Percentiles rank a stretch among this genome's conserved stretches.
phyloP scores from a whole-genome alignment of 2,888 invertebrate genomes.

The Seira sanloemensis region DNA sequence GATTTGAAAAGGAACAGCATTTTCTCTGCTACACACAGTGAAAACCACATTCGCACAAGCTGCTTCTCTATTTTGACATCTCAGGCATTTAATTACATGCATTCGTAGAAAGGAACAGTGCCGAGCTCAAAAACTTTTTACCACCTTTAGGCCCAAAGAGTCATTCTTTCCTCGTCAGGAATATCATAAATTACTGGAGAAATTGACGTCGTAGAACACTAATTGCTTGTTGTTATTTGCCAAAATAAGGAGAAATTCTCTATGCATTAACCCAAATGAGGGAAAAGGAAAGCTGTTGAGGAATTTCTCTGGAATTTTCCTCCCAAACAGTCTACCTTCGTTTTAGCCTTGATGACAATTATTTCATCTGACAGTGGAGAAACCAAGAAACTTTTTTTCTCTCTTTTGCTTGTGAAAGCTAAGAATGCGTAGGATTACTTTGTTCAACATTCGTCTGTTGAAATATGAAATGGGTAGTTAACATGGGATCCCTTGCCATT shows the following conservation, averaged over 20 bases:
- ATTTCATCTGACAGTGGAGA: background rate
- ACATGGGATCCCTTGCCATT: no score
- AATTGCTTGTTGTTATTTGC: conserved; percentile 45
- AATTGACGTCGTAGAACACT: conserved; percentile 48
- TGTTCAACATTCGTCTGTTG: no score
- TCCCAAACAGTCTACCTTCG: background rate
- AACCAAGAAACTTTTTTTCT: background rate
- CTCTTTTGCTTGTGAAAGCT: background rate
- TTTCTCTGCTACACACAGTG: background rate
- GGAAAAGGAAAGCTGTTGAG: background rate
- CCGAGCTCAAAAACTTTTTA: background rate
- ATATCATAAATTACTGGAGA: conserved; percentile 50
- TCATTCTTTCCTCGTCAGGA: conserved; percentile 52
- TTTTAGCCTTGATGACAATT: background rate
- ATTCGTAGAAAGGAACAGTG: background rate
- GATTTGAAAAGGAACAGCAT: background rate
- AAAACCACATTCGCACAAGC: background rate
- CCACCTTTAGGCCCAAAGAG: background rate
- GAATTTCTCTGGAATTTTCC: background rate
- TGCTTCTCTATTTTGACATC: background rate
- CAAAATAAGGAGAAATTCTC: conserved; percentile 13
- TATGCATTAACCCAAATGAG: background rate
- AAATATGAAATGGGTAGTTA: no score
- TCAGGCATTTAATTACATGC: conserved; percentile 19
- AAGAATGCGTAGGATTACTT: no score